These are phyloP conservation scores for Masnerella sp. DNA, from an alignment of 2,888 invertebrate genomes.

Conservation along the genomic window DNA sequence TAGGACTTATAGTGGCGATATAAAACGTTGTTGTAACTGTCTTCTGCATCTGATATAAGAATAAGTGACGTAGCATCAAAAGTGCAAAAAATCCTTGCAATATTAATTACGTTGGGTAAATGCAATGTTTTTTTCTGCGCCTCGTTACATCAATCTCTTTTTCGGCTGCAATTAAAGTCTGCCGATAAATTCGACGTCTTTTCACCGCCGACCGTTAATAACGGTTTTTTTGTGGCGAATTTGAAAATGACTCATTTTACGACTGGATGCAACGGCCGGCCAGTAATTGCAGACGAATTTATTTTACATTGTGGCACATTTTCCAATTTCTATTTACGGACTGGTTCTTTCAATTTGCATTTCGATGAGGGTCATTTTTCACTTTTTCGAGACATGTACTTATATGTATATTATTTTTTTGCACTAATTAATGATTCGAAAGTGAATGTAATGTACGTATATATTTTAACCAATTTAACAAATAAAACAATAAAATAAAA, in stretches of 20 bases:
- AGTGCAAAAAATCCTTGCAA: no score
- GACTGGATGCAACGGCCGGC: not conserved
- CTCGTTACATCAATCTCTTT: conserved; percentile 24
- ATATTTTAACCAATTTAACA: no score
- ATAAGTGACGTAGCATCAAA: no score
- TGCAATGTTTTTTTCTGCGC: conserved; percentile 7
- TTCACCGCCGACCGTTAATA: conserved; percentile 3
- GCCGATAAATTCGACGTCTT: conserved; percentile 17
- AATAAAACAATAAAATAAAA: no score
- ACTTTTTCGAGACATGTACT: no score
- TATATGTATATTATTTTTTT: no score
- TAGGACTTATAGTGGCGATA: no score
- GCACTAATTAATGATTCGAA: no score
- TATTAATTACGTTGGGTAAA: no score
- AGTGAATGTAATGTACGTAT: no score
- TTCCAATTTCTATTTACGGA: not conserved
- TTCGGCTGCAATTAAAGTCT: conserved; percentile 15
- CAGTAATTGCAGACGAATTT: not conserved
- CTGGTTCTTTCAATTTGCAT: not conserved
- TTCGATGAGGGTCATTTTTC: not conserved
- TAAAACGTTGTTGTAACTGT: no score
- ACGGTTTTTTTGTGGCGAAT: conserved; percentile 4
- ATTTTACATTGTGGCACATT: not conserved
- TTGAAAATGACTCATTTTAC: conserved; percentile 5
- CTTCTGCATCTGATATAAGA: no score